A percentile compares a stretch with the other conserved stretches of the same genome.
phyloP scores from a whole-genome alignment of 1,140 invertebrate genomes.

The Conopomorpha cramerella region DNA sequence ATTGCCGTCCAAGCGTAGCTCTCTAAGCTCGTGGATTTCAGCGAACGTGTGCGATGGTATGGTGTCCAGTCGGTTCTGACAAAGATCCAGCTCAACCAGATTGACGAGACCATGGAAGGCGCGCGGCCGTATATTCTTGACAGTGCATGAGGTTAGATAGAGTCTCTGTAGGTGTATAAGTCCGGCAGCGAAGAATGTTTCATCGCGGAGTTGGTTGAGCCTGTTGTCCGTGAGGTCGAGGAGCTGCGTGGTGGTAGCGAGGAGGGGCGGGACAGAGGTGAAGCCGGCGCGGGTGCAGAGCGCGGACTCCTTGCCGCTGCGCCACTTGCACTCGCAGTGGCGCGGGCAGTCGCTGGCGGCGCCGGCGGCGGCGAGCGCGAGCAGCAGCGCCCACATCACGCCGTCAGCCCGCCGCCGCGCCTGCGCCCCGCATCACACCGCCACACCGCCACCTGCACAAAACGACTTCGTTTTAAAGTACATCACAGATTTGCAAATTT shows the following conservation, averaged over 20 bases:
- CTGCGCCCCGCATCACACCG: constrained; percentile 13
- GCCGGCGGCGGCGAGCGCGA: constrained; percentile 37
- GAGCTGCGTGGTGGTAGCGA: constrained; percentile 78
- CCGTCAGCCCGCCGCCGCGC: constrained; percentile 33
- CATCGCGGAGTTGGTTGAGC: constrained; percentile 66
- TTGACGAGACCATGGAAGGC: constrained; percentile 74
- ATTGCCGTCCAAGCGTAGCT: constrained; percentile 75
- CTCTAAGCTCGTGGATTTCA: constrained; percentile 73
- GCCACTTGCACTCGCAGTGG: constrained; percentile 85
- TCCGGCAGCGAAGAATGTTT: constrained; percentile 73
- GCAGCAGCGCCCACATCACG: constrained; percentile 47
- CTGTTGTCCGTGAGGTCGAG: constrained; percentile 76
- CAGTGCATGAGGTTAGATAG: constrained; percentile 68
- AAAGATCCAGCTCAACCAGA: constrained; percentile 78
- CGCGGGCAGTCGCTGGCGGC: constrained; percentile 66
- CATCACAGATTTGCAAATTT: too few relatives aligned
- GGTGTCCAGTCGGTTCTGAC: constrained; percentile 68
- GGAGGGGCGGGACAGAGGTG: constrained; percentile 66
- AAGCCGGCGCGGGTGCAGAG: constrained; percentile 75
- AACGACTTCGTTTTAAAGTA: too few relatives aligned
- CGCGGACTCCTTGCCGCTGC: constrained; percentile 81
- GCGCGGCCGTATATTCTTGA: constrained; percentile 66
- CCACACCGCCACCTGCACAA: not conserved
- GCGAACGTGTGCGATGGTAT: constrained; percentile 74
- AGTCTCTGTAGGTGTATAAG: constrained; percentile 80